Conservation (phyloP, 1,140 invertebrate genomes). For the Mamestra configurata region DNA sequence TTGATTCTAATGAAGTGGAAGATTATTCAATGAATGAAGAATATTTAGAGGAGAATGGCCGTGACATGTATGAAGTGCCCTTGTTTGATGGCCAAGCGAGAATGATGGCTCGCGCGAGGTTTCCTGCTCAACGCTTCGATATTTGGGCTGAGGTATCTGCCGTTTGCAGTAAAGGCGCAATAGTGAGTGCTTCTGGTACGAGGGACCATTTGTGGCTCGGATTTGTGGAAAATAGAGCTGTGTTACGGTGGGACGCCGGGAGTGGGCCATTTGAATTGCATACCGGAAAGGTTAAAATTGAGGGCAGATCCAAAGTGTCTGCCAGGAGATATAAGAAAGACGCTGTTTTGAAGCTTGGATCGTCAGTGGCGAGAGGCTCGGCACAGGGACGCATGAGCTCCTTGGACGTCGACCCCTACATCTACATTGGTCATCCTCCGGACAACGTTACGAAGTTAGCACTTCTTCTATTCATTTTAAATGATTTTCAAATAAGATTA, state of each 20-base stretch:
- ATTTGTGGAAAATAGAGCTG: constrained; percentile 71
- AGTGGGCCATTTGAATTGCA: constrained; percentile 75
- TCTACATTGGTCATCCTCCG: constrained; percentile 79
- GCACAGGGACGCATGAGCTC: constrained; percentile 80
- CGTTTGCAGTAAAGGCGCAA: constrained; percentile 76
- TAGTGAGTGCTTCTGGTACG: constrained; percentile 78
- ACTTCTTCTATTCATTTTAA: constrained; percentile 35
- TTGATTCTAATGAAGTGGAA: constrained; percentile 73
- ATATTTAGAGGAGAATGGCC: constrained; percentile 70
- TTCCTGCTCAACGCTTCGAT: constrained; percentile 82
- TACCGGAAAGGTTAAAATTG: constrained; percentile 74
- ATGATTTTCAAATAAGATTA: neutral
- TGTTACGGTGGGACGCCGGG: constrained; percentile 79
- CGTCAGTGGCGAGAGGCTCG: constrained; percentile 70
- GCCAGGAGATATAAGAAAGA: constrained; percentile 82
- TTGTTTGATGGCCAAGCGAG: constrained; percentile 78
- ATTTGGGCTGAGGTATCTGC: constrained; percentile 84
- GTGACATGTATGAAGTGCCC: constrained; percentile 74
- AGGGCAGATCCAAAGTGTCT: constrained; percentile 76
- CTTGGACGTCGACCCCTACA: constrained; percentile 77
- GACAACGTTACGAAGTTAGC: constrained; percentile 79
- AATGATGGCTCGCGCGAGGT: constrained; percentile 73
- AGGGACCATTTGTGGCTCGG: constrained; percentile 84
- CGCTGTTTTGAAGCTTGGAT: constrained; percentile 74
- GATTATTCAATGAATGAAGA: constrained; percentile 79